Evolutionary conservation across 2,113 vertebrate species (phyloP).

Genomic region (Mastomys coucha): DNA sequence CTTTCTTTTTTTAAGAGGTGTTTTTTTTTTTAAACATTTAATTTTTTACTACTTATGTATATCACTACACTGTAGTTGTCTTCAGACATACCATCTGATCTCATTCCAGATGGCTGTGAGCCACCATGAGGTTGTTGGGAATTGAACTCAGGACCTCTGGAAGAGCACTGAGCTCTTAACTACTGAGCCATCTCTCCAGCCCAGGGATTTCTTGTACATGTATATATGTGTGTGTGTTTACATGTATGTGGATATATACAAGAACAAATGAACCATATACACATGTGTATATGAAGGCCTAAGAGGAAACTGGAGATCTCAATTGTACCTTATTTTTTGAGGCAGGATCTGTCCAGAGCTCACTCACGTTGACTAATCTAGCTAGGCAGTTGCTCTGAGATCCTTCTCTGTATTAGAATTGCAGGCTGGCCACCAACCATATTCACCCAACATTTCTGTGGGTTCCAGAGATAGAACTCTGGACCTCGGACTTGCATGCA

Average conservation of each 20-base stretch:
- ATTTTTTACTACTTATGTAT: too few species aligned
- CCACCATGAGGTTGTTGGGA: too few species aligned
- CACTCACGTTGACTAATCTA: too few species aligned
- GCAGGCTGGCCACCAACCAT: too few species aligned
- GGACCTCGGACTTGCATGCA: not conserved
- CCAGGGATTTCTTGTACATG: not conserved
- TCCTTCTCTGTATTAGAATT: not conserved
- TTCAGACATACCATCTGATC: too few species aligned
- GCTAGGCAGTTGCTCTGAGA: not conserved
- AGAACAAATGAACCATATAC: not conserved
- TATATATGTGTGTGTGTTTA: not conserved
- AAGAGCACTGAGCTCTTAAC: too few species aligned
- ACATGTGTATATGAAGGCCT: not conserved
- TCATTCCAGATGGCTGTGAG: too few species aligned
- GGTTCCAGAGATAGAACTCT: not conserved
- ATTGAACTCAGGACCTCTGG: too few species aligned
- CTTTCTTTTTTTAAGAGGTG: too few species aligned
- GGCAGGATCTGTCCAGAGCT: not conserved
- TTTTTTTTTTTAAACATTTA: too few species aligned
- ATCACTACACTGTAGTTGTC: too few species aligned
- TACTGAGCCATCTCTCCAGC: too few species aligned
- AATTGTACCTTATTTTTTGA: not conserved
- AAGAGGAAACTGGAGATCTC: not conserved
- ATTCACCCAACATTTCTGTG: not conserved
- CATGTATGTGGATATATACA: not conserved